Percentiles rank a stretch among this genome's conserved stretches.
These are phyloP conservation scores for Dryadula phaetusa DNA, from an alignment of 2,888 invertebrate species.

Conservation along the genomic window DNA sequence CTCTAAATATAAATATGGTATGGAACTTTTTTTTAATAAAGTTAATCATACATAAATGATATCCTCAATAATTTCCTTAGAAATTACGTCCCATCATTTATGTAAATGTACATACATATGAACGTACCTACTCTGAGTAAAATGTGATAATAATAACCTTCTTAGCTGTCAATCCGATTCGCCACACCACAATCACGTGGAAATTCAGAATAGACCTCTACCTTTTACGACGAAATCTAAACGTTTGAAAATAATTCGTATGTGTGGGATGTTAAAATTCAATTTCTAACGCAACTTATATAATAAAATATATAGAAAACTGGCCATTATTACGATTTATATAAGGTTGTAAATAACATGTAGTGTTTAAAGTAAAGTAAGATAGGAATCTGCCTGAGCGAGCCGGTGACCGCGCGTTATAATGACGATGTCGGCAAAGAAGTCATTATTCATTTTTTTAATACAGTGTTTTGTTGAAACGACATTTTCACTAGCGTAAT, in stretches of 20 bases:
- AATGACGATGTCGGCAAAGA: slow-evolving; percentile 80
- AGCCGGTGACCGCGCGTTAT: slow-evolving; percentile 72
- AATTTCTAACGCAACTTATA: slow-evolving; percentile 54
- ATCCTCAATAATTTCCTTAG: slow-evolving; percentile 51
- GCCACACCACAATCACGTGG: slow-evolving; percentile 75
- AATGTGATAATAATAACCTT: slow-evolving; percentile 83
- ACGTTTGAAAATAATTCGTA: slow-evolving; percentile 52
- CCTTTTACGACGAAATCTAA: slow-evolving; percentile 49
- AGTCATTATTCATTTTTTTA: slow-evolving; percentile 84
- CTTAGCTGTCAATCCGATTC: slow-evolving; percentile 80
- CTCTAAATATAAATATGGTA: background rate
- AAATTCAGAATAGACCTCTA: slow-evolving; percentile 62
- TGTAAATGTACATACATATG: slow-evolving; percentile 52
- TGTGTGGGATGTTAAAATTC: slow-evolving; percentile 51
- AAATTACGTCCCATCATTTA: slow-evolving; percentile 58
- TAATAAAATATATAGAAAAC: slow-evolving; percentile 40
- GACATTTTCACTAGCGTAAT: slow-evolving; percentile 83
- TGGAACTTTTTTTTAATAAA: background rate
- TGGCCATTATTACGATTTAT: slow-evolving; percentile 40
- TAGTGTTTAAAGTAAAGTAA: slow-evolving; percentile 46
- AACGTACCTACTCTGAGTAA: slow-evolving; percentile 62
- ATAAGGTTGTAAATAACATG: slow-evolving; percentile 55
- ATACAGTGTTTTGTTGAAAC: slow-evolving; percentile 82
- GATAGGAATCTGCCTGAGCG: slow-evolving; percentile 75
- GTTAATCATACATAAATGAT: slow-evolving; percentile 33